Base-by-base conservation (phyloP, 2,888 invertebrate genomes). In the Xylocampa areola region DNA sequence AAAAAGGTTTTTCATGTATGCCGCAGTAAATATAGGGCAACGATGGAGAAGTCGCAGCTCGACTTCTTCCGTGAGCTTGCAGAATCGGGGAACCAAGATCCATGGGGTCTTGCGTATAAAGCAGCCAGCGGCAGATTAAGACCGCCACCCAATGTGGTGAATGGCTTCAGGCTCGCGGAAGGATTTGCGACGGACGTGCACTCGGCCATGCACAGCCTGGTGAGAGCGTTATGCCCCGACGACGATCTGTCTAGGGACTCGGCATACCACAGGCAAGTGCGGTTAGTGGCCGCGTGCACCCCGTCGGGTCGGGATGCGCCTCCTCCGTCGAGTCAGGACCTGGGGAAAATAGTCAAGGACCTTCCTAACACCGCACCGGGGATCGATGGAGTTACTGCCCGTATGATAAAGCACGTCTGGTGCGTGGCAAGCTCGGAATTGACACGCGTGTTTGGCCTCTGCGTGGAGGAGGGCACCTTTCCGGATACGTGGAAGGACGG, bases 291-390 rank as follows among this genome's bases (percentile, higher is more conserved):
- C 0, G 57, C 75, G 3, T 57, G 59, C 21, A 7, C 41, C 0
- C 77, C 77, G 0, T 21, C 60, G 0, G 75, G 77, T 0, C 6
- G 16, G 1, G 69, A 66, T 23, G 60, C 29, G 4, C 29, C n/a
- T n/a, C n/a, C n/a, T n/a, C n/a, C 48, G 0, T 50, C 36, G 0
- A 0, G 4, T 0, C 54, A 35, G 10, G 47, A 14, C 0, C 1
- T 78, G 8, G 51, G n/a, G 1, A 21, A 6, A 0, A 73, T 79
- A 30, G 47, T 81, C 1, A 53, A n/a, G 48, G 13, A 23, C 0
- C 41, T 81, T 0, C 77, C 77, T 0, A 75, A 76, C 61, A 82
- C 73, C 6, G 70, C 79, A 0, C 77, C 78, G 13, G 83, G 82
- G 0, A 39, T 71, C 4, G 79, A 83, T 8, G 79, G 81, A 0